These are phyloP conservation scores for Brachyistius frenatus DNA, from an alignment of 2,113 vertebrate genomes.

Conservation along the genomic window DNA sequence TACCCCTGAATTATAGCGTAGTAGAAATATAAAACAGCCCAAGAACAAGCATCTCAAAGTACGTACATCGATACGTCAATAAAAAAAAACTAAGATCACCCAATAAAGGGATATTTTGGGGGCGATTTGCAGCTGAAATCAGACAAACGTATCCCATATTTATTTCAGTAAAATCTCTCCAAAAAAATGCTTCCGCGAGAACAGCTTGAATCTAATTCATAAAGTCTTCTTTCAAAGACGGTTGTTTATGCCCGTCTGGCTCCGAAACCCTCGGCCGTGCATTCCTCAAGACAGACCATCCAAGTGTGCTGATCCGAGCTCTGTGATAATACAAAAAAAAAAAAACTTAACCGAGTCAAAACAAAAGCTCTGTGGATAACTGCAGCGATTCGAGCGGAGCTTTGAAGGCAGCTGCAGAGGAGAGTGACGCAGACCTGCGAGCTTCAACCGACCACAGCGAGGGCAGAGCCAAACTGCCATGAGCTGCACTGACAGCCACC, in stretches of 20 bases:
- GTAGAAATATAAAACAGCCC: neutral
- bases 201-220: constrained; percentile 13
- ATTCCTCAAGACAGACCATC: constrained; percentile 48
- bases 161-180: neutral
- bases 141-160: neutral
- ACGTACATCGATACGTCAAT: no score
- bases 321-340: constrained; percentile 58
- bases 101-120: neutral
- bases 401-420: constrained; percentile 38
- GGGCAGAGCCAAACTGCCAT: constrained; percentile 57
- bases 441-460: constrained; percentile 57
- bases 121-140: neutral
- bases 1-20: neutral
- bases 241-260: constrained; percentile 21
- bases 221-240: neutral
- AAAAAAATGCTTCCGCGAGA: neutral
- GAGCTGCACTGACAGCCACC: constrained; percentile 67
- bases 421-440: constrained; percentile 18
- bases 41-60: neutral
- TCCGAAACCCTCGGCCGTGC: constrained; percentile 21
- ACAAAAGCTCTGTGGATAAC: constrained; percentile 61
- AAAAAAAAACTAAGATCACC: no score
- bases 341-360: constrained; percentile 64
- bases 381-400: constrained; percentile 48
- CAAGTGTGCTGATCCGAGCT: constrained; percentile 53